A percentile compares a stretch with the other conserved stretches of the same genome.
phyloP scores from a whole-genome alignment of 2,797 vertebrate genomes.

The Enteromius treurensis region DNA sequence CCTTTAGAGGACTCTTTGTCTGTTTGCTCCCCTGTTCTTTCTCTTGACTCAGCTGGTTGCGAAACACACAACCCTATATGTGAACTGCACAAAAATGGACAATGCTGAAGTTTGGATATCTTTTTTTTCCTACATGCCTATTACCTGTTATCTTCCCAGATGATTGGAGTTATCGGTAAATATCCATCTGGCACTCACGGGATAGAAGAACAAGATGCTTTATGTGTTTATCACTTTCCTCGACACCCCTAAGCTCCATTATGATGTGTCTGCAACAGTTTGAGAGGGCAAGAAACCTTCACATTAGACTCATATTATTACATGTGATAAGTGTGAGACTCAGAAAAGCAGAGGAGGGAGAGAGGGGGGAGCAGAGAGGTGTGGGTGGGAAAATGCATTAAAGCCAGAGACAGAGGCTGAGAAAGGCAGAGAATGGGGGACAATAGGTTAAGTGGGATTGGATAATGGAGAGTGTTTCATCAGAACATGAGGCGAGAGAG shows the following conservation, averaged over 20 bases:
- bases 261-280: conserved; percentile 67
- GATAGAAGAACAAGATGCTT: conserved; percentile 73
- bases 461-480: conserved; percentile 37
- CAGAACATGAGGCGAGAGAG: conserved; percentile 34
- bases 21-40: conserved; percentile 10
- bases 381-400: conserved; percentile 66
- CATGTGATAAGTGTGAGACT: conserved; percentile 65
- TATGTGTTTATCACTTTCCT: conserved; percentile 75
- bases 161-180: conserved; percentile 67
- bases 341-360: conserved; percentile 42
- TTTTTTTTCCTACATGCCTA: not conserved
- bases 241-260: conserved; percentile 72
- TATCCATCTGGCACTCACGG: conserved; percentile 71
- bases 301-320: conserved; percentile 67
- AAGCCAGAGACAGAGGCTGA: conserved; percentile 39
- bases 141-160: not conserved
- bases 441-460: conserved; percentile 49
- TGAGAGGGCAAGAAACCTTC: conserved; percentile 61
- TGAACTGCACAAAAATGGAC: conserved; percentile 7
- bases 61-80: not conserved
- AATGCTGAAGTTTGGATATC: not conserved
- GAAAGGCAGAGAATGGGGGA: conserved; percentile 48
- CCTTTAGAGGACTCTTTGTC: not conserved
- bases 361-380: conserved; percentile 32
- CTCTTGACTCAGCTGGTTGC: conserved; percentile 46